phyloP scores from a whole-genome alignment of 2,888 invertebrate species.

The Eupithecia subumbrata region DNA sequence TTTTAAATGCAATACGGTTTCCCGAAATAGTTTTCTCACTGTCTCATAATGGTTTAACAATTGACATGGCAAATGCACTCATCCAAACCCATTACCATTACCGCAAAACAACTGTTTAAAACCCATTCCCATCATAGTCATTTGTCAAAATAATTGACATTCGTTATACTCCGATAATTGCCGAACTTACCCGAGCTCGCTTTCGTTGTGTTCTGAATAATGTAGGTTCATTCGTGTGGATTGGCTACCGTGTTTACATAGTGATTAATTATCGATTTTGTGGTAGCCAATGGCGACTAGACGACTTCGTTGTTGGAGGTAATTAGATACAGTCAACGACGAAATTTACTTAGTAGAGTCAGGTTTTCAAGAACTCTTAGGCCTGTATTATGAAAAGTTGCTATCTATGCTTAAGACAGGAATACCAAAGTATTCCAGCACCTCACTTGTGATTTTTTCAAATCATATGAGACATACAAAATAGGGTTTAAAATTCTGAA shows the following conservation, averaged over 20 bases:
- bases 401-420: too few relatives aligned
- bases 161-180: constrained; percentile 20
- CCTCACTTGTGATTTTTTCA: too few relatives aligned
- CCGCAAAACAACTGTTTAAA: constrained; percentile 14
- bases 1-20: not conserved
- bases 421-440: too few relatives aligned
- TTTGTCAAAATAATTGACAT: constrained; percentile 30
- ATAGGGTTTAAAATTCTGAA: too few relatives aligned
- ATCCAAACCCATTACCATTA: constrained; percentile 3
- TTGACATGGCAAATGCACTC: not conserved
- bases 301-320: not conserved
- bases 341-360: not conserved
- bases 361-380: not conserved
- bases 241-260: constrained; percentile 33
- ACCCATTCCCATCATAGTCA: constrained; percentile 19
- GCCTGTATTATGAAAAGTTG: too few relatives aligned
- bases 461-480: too few relatives aligned
- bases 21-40: not conserved
- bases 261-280: constrained; percentile 36
- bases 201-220: constrained; percentile 27
- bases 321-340: not conserved
- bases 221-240: constrained; percentile 25
- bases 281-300: constrained; percentile 16
- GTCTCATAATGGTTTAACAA: not conserved
- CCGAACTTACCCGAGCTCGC: constrained; percentile 20